phyloP scores from a whole-genome alignment of 2,888 invertebrate genomes.

The Latrodectus elegans region DNA sequence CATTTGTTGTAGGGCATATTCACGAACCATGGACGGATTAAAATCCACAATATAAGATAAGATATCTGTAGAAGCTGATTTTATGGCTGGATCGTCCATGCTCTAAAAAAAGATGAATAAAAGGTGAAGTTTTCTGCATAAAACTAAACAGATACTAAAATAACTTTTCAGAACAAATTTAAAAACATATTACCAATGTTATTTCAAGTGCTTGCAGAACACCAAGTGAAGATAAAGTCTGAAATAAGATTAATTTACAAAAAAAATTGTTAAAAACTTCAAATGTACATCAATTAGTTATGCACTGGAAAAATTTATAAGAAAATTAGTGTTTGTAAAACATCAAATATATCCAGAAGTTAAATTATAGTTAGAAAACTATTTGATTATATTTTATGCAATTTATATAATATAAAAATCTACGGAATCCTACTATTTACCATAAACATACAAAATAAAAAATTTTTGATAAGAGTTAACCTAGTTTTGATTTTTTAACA shows the following conservation, averaged over 20 bases:
- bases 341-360: too few species aligned
- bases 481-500: too few species aligned
- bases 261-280: too few species aligned
- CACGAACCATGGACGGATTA: conserved; percentile 96
- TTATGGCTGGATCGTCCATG: conserved; percentile 93
- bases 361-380: too few species aligned
- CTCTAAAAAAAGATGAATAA: conserved; percentile 74
- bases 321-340: too few species aligned
- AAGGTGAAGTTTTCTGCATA: not conserved
- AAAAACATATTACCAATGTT: conserved; percentile 79
- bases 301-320: too few species aligned
- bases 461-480: too few species aligned
- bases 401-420: too few species aligned
- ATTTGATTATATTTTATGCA: too few species aligned
- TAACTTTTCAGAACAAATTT: not conserved
- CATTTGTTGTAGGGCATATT: conserved; percentile 95
- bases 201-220: conserved; percentile 92
- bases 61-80: conserved; percentile 97
- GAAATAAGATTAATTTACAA: conserved; percentile 81
- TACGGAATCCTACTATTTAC: too few species aligned
- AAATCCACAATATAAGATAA: conserved; percentile 98
- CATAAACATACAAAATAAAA: too few species aligned
- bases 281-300: too few species aligned
- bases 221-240: conserved; percentile 89
- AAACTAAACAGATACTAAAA: not conserved